phyloP scores from a whole-genome alignment of 2,113 vertebrate species.

The Todiramphus chloris region DNA sequence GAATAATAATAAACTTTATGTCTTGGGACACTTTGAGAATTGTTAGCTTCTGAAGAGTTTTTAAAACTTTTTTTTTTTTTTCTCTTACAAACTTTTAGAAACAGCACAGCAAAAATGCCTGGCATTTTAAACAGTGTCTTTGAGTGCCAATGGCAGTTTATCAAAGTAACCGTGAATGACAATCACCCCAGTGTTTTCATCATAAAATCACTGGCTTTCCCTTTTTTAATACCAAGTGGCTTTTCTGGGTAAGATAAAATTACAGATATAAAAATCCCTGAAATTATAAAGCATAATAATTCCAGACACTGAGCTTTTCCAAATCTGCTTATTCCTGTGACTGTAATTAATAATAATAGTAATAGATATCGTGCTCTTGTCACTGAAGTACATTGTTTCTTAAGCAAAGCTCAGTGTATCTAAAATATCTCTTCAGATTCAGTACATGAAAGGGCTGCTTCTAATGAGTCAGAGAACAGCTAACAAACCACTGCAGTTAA shows the following conservation, averaged over 20 bases:
- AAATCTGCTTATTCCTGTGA: background rate
- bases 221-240: background rate
- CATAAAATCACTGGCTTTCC: background rate
- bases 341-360: background rate
- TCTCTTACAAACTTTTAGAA: background rate
- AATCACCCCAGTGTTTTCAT: background rate
- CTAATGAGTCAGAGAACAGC: background rate
- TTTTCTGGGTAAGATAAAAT: background rate
- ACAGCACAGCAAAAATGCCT: background rate
- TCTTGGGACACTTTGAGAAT: background rate
- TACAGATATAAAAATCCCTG: background rate
- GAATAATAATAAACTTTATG: background rate
- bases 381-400: background rate
- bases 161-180: background rate
- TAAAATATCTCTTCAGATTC: background rate
- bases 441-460: background rate
- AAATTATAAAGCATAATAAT: background rate
- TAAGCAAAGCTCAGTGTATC: background rate
- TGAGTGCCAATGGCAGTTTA: background rate
- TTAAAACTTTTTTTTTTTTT: background rate
- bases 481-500: background rate
- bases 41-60: background rate
- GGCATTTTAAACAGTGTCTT: background rate
- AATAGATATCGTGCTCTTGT: background rate
- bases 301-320: background rate